Conservation (phyloP, 2,888 invertebrate genomes). For the Chromoteleia sp. region DNA sequence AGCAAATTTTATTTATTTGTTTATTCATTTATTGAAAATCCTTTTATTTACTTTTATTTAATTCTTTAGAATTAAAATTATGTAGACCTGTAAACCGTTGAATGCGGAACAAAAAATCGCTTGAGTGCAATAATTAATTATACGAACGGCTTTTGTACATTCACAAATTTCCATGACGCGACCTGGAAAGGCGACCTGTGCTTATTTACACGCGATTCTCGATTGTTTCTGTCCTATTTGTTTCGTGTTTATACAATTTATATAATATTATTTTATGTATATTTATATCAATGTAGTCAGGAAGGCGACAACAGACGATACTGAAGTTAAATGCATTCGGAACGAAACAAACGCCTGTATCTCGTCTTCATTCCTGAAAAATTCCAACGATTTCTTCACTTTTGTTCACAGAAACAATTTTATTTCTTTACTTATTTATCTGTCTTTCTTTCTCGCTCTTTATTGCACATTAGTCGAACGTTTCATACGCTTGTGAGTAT, state of each 20-base stretch:
- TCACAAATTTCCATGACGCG: slow-evolving; percentile 35
- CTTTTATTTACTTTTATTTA: too few species aligned
- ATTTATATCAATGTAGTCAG: slow-evolving; percentile 75
- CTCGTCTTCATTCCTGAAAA: slow-evolving; percentile 24
- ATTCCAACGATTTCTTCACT: slow-evolving; percentile 36
- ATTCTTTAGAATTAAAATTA: too few species aligned
- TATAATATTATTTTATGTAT: slow-evolving; percentile 69
- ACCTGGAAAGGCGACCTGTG: slow-evolving; percentile 60
- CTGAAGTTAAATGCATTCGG: slow-evolving; percentile 81
- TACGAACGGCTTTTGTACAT: slow-evolving; percentile 30
- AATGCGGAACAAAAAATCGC: too few species aligned
- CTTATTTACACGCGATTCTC: slow-evolving; percentile 68
- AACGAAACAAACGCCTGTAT: slow-evolving; percentile 37
- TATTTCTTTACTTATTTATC: slow-evolving; percentile 24
- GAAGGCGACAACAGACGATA: slow-evolving; percentile 82
- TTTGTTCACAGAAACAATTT: background rate
- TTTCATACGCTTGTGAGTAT: slow-evolving; percentile 40
- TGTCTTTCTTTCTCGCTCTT: background rate
- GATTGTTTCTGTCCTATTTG: slow-evolving; percentile 4
- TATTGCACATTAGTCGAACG: slow-evolving; percentile 17
- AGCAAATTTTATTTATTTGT: too few species aligned
- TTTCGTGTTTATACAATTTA: slow-evolving; percentile 29
- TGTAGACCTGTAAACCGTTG: too few species aligned
- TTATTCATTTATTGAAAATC: too few species aligned
- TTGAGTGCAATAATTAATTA: slow-evolving; percentile 27